A percentile compares a stretch with the other conserved stretches of the same genome.
Evolutionary conservation across 2,797 vertebrate species (phyloP).

Genomic region (Protosalanx chinensis): DNA sequence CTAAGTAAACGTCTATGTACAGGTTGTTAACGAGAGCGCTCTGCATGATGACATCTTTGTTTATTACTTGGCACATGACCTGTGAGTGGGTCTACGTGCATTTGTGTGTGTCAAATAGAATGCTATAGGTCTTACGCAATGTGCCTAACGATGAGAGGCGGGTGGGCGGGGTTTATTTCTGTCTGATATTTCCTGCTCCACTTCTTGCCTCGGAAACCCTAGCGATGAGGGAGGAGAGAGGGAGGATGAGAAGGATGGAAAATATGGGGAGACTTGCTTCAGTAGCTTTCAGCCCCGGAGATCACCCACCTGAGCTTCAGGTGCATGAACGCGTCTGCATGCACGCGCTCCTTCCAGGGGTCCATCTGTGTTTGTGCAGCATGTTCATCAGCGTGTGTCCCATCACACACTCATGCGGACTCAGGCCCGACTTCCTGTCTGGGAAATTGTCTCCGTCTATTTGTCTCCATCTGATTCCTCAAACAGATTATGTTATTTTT

Average conservation of each 20-base stretch:
- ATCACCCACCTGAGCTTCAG: conserved; percentile 69
- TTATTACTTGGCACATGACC: too few relatives aligned
- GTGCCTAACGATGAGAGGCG: conserved; percentile 21
- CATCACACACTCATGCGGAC: conserved; percentile 28
- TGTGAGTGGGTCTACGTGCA: background rate
- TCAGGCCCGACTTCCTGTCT: conserved; percentile 20
- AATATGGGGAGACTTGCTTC: conserved; percentile 36
- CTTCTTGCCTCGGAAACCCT: conserved; percentile 30
- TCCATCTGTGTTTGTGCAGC: conserved; percentile 20
- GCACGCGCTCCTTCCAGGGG: conserved; percentile 22
- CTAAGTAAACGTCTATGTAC: background rate
- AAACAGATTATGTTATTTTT: conserved; percentile 34
- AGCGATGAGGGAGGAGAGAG: conserved; percentile 30
- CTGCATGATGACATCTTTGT: too few relatives aligned
- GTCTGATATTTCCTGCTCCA: conserved; percentile 56
- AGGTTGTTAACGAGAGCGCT: too few relatives aligned
- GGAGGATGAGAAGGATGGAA: conserved; percentile 26
- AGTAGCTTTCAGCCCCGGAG: conserved; percentile 61
- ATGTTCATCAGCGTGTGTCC: conserved; percentile 23
- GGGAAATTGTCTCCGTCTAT: conserved; percentile 42
- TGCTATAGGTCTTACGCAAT: conserved; percentile 9
- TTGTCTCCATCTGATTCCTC: conserved; percentile 43
- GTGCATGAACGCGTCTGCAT: conserved; percentile 12
- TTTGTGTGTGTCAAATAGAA: background rate
- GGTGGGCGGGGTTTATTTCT: conserved; percentile 32